These are phyloP conservation scores for Callaeas wilsoni DNA, from an alignment of 2,113 vertebrate genomes.

Conservation along the genomic window DNA sequence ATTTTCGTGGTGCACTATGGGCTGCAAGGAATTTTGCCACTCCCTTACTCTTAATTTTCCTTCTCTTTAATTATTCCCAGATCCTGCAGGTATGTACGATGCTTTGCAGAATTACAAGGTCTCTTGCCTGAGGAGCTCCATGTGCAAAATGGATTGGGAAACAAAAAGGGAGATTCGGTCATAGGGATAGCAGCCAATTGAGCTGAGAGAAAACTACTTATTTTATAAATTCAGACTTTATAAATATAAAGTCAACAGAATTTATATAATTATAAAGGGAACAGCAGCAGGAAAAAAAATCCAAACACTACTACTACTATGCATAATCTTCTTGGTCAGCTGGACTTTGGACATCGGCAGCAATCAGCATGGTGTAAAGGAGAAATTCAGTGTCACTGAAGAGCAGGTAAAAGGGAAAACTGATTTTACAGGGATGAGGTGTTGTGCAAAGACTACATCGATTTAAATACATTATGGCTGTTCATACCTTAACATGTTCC, in stretches of 20 bases:
- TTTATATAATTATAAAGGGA: too few species aligned
- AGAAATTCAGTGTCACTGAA: background rate
- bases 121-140: background rate
- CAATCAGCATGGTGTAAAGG: background rate
- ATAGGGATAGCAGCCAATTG: background rate
- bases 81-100: background rate
- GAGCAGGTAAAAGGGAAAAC: background rate
- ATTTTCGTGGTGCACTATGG: background rate
- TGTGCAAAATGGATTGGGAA: background rate
- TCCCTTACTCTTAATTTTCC: conserved; percentile 31
- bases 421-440: background rate
- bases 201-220: background rate
- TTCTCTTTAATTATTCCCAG: conserved; percentile 38
- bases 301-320: background rate
- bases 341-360: background rate
- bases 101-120: background rate
- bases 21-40: conserved; percentile 24
- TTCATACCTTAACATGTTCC: conserved; percentile 76
- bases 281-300: background rate
- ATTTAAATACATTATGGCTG: background rate
- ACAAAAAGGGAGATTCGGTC: background rate
- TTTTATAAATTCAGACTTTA: background rate
- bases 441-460: background rate
- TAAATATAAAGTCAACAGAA: too few species aligned
- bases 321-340: background rate